phyloP scores from a whole-genome alignment of 2,797 vertebrate genomes.

The Phrynocephalus vlangalii region DNA sequence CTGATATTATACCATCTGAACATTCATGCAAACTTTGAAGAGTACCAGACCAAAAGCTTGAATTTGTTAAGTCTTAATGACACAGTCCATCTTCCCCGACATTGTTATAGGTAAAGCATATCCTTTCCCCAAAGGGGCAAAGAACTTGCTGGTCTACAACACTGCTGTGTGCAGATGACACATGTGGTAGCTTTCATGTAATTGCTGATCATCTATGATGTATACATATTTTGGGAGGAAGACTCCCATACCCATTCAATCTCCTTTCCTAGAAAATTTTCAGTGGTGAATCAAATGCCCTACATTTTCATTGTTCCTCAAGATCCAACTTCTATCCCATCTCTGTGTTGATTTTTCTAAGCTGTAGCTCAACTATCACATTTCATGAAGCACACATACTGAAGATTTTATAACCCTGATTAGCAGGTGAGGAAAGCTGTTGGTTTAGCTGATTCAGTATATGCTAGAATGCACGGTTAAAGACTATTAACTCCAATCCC shows the following conservation, averaged over 20 bases:
- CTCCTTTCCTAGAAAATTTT: not conserved
- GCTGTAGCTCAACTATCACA: not conserved
- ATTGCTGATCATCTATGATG: not conserved
- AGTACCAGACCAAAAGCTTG: too few relatives aligned
- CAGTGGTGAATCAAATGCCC: not conserved
- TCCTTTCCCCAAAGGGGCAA: not conserved
- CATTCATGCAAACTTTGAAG: not conserved
- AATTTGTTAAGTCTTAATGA: not conserved
- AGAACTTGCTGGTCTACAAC: not conserved
- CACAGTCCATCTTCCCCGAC: not conserved
- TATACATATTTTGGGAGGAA: not conserved
- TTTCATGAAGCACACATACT: not conserved
- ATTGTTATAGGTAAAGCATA: not conserved
- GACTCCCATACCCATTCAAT: not conserved
- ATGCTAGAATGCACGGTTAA: conserved; percentile 24
- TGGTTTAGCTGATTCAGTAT: conserved; percentile 21
- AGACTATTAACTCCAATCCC: conserved; percentile 3
- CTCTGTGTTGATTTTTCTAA: not conserved
- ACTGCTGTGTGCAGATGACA: too few relatives aligned
- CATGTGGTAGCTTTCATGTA: not conserved
- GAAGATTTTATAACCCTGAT: not conserved
- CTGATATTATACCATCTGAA: not conserved
- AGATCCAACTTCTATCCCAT: not conserved
- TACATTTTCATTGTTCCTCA: not conserved
- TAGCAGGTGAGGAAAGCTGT: conserved; percentile 38